Percentiles rank a stretch among this genome's conserved stretches.
Evolutionary conservation across 2,888 invertebrate species (phyloP).

Genomic region (Aradus depressus): DNA sequence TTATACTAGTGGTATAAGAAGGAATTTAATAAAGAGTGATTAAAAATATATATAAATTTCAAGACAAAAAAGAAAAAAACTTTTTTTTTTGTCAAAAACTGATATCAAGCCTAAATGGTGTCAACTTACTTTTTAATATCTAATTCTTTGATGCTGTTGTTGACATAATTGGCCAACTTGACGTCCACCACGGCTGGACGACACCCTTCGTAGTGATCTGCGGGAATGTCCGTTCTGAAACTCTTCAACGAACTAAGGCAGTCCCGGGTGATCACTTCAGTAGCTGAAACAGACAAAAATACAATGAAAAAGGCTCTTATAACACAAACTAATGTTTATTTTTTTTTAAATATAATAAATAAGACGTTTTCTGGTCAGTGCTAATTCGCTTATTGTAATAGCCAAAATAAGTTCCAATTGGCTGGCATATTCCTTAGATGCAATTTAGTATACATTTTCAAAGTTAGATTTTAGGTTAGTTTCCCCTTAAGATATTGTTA

Average conservation of each 20-base stretch:
- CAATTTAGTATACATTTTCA: no score
- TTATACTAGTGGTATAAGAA: no score
- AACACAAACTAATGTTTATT: neutral
- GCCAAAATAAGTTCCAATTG: neutral
- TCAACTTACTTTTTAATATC: slow-evolving; percentile 59
- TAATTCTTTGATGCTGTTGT: slow-evolving; percentile 71
- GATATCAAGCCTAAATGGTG: no score
- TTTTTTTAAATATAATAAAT: neutral
- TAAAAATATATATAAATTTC: neutral
- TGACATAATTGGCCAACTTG: slow-evolving; percentile 73
- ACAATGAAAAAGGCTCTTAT: neutral
- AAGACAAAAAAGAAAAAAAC: neutral
- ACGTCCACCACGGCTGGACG: slow-evolving; percentile 66
- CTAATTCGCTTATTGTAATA: neutral
- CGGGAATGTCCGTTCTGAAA: slow-evolving; percentile 75
- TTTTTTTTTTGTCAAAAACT: neutral
- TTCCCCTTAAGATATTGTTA: no score
- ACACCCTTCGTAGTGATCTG: slow-evolving; percentile 86
- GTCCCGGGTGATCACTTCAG: slow-evolving; percentile 68
- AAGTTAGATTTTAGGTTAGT: no score
- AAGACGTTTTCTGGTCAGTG: neutral
- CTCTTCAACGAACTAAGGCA: slow-evolving; percentile 69
- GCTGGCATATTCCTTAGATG: neutral
- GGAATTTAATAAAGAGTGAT: neutral
- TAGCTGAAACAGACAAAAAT: slow-evolving; percentile 44